These are phyloP conservation scores for Myxocyprinus asiaticus DNA, from an alignment of 2,113 vertebrate species.

Conservation along the genomic window DNA sequence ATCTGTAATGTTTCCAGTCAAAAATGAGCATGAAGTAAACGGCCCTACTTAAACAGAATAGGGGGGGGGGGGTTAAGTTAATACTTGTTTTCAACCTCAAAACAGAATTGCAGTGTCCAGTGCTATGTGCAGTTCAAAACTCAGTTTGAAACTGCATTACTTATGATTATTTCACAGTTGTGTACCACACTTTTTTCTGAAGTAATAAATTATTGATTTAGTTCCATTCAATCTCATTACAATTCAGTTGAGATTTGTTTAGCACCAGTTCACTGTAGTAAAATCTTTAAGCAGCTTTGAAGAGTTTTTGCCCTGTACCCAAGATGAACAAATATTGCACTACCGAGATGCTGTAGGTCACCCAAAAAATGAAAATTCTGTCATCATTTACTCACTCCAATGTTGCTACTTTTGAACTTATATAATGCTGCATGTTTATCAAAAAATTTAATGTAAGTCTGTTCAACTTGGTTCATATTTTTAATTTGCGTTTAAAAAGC, in stretches of 20 bases:
- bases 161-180: not conserved
- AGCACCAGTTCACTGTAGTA: not conserved
- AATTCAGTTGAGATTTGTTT: not conserved
- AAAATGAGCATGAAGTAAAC: too few species aligned
- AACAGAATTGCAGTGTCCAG: not conserved
- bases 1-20: not conserved
- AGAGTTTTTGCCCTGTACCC: not conserved
- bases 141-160: slow-evolving; percentile 3
- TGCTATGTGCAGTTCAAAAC: not conserved
- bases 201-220: not conserved
- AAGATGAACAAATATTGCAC: not conserved
- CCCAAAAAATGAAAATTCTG: too few species aligned
- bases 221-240: not conserved
- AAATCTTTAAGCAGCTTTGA: not conserved
- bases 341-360: not conserved
- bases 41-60: too few species aligned
- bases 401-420: too few species aligned
- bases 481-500: too few species aligned
- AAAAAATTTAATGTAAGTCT: too few species aligned
- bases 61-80: too few species aligned
- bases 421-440: too few species aligned
- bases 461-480: too few species aligned
- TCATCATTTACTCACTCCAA: too few species aligned
- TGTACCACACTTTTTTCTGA: slow-evolving; percentile 1
- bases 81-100: not conserved